Evolutionary conservation across 2,113 vertebrate genomes (phyloP).

Genomic region (Argyrosomus japonicus): DNA sequence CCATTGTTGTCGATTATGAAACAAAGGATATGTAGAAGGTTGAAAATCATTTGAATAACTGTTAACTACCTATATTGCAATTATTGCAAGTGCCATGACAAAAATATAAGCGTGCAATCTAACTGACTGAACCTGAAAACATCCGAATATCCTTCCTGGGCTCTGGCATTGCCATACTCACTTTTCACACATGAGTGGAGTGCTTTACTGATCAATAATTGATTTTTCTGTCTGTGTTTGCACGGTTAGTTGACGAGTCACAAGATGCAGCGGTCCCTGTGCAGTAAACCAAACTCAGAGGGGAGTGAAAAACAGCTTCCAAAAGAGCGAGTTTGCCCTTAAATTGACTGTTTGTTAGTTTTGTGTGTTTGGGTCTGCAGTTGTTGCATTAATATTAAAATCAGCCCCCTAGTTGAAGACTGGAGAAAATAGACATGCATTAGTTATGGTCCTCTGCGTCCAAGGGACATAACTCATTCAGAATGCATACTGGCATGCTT

Average conservation of each 20-base stretch:
- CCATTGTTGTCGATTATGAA: not conserved
- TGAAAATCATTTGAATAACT: not conserved
- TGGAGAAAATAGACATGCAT: constrained; percentile 80
- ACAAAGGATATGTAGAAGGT: not conserved
- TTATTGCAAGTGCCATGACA: constrained; percentile 1
- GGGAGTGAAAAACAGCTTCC: constrained; percentile 64
- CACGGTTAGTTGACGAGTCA: constrained; percentile 59
- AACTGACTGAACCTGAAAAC: constrained; percentile 43
- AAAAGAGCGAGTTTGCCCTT: constrained; percentile 73
- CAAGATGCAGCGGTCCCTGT: constrained; percentile 52
- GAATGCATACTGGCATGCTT: constrained; percentile 67
- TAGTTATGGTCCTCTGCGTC: constrained; percentile 78
- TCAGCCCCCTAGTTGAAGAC: constrained; percentile 64
- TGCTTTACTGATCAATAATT: constrained; percentile 77
- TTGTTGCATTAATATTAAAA: constrained; percentile 82
- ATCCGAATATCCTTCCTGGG: constrained; percentile 47
- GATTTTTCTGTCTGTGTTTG: constrained; percentile 72
- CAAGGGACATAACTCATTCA: constrained; percentile 71
- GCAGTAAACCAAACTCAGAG: constrained; percentile 67
- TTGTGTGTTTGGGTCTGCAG: constrained; percentile 67
- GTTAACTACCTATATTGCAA: constrained; percentile 1
- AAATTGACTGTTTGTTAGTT: constrained; percentile 75
- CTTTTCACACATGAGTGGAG: constrained; percentile 70
- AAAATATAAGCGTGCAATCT: constrained; percentile 28
- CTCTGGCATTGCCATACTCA: constrained; percentile 31